These are phyloP conservation scores for Onthophagus sagittarius DNA, from an alignment of 2,888 invertebrate species.

Conservation along the genomic window DNA sequence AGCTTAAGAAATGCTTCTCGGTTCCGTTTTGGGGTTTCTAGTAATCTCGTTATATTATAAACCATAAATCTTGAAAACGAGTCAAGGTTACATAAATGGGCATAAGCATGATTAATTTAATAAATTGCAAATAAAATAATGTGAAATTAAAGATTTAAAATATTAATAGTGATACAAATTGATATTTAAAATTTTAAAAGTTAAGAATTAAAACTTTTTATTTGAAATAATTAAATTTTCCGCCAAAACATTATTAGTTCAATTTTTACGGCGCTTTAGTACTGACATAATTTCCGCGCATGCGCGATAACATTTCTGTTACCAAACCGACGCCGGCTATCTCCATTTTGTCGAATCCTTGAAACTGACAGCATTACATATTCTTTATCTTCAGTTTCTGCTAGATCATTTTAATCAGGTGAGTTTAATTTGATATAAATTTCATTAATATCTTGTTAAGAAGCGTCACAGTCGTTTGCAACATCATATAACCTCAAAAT, in stretches of 20 bases:
- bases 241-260: neutral
- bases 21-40: constrained; percentile 2
- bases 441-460: neutral
- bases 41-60: constrained; percentile 2
- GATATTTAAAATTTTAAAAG: neutral
- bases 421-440: constrained; percentile 7
- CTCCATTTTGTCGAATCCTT: constrained; percentile 22
- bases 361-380: constrained; percentile 7
- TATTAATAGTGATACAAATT: neutral
- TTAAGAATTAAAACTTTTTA: neutral
- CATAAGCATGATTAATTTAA: neutral
- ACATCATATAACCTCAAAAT: neutral
- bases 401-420: constrained; percentile 20
- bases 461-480: neutral
- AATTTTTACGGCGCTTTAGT: neutral
- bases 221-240: neutral
- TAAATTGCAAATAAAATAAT: too few species aligned
- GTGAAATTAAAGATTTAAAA: too few species aligned
- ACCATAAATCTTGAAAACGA: neutral
- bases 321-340: constrained; percentile 13
- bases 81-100: neutral
- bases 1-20: neutral
- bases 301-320: constrained; percentile 10
- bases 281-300: constrained; percentile 3
- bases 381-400: constrained; percentile 9